Percentiles rank a stretch among this genome's conserved stretches.
These are phyloP conservation scores for Sycophila sp. DNA, from an alignment of 1,140 invertebrate genomes.

Conservation along the genomic window DNA sequence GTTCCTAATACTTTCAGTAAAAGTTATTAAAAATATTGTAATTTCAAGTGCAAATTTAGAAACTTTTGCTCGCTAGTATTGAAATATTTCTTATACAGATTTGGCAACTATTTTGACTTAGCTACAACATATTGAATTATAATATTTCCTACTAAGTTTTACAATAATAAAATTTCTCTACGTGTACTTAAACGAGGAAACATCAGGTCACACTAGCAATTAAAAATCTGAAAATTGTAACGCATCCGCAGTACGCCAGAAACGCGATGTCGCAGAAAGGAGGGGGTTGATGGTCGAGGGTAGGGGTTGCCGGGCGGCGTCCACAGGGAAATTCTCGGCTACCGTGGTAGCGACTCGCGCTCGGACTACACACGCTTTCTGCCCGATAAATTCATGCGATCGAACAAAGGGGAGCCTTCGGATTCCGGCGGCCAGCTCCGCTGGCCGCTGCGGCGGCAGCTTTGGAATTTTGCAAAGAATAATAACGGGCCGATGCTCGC, in stretches of 20 bases:
- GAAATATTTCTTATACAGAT: too few relatives aligned
- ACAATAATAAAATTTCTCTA: too few relatives aligned
- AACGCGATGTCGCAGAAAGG: neutral
- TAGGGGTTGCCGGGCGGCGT: neutral
- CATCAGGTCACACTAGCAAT: too few relatives aligned
- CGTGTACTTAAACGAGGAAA: too few relatives aligned
- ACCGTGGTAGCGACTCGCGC: neutral
- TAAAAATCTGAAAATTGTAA: too few relatives aligned
- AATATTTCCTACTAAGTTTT: too few relatives aligned
- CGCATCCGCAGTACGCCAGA: neutral
- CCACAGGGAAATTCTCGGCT: slow-evolving; percentile 8
- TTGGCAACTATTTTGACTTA: too few relatives aligned
- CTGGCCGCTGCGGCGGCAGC: neutral
- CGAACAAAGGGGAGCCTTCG: slow-evolving; percentile 35
- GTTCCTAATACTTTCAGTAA: too few relatives aligned
- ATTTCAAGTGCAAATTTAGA: too few relatives aligned
- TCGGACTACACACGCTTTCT: neutral
- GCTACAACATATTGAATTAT: too few relatives aligned
- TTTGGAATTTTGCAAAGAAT: slow-evolving; percentile 40
- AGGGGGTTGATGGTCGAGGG: neutral
- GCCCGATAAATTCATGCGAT: slow-evolving; percentile 27
- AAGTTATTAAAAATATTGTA: too few relatives aligned
- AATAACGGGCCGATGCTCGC: slow-evolving; percentile 21
- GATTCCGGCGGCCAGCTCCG: slow-evolving; percentile 33
- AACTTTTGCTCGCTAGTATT: too few relatives aligned